Conservation (phyloP, 2,797 vertebrate species). For the Megalops cyprinoides region DNA sequence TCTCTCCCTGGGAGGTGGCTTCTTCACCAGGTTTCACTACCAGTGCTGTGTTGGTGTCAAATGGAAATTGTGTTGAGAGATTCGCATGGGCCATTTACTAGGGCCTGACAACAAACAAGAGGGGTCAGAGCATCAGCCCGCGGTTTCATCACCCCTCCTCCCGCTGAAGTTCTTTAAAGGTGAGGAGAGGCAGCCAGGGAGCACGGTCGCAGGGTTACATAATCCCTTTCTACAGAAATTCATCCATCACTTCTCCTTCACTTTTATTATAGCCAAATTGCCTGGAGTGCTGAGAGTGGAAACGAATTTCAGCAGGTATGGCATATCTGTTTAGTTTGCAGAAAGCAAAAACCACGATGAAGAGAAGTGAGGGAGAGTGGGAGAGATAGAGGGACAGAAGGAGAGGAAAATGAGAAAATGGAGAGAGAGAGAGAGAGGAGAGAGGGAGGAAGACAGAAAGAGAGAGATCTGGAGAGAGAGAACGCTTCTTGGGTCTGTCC, state of each 20-base stretch:
- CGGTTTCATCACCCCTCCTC: conserved; percentile 46
- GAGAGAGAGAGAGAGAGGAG: conserved; percentile 33
- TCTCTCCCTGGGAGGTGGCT: background rate
- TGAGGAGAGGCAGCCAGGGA: conserved; percentile 41
- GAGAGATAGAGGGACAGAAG: background rate
- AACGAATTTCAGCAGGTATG: conserved; percentile 62
- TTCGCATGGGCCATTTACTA: conserved; percentile 49
- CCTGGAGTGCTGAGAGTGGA: conserved; percentile 58
- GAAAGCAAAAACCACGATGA: conserved; percentile 67
- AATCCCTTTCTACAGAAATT: conserved; percentile 60
- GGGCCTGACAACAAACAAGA: conserved; percentile 40
- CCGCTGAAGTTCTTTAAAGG: conserved; percentile 48
- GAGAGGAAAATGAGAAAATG: background rate
- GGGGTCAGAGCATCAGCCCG: conserved; percentile 42
- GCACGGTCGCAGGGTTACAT: conserved; percentile 55
- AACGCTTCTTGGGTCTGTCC: conserved; percentile 67
- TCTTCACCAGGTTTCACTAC: background rate
- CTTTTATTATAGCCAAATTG: conserved; percentile 64
- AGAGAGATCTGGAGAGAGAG: conserved; percentile 36
- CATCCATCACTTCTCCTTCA: conserved; percentile 61
- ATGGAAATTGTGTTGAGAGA: conserved; percentile 50
- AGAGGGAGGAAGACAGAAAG: conserved; percentile 26
- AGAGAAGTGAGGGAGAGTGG: conserved; percentile 38
- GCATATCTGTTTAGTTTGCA: conserved; percentile 73
- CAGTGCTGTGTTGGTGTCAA: conserved; percentile 47